Conservation (phyloP, 2,888 invertebrate genomes). For the Lasioglossum oenotherae region DNA sequence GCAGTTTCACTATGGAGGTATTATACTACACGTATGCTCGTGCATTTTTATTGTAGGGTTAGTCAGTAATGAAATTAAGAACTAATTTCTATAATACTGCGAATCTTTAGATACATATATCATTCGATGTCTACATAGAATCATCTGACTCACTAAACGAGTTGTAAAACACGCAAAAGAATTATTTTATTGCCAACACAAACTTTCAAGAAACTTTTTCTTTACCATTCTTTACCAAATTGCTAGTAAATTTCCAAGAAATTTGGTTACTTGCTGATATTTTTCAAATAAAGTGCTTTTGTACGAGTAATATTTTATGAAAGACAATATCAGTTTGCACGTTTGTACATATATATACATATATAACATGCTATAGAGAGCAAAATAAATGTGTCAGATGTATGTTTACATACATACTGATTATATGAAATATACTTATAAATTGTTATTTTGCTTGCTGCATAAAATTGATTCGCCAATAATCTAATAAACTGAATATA, state of each 20-base stretch:
- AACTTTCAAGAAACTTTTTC: not conserved
- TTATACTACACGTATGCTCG: not conserved
- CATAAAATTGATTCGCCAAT: not conserved
- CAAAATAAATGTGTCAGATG: not conserved
- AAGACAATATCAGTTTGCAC: not conserved
- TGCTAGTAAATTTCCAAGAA: slow-evolving; percentile 16
- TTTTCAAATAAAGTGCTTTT: not conserved
- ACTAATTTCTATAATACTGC: not conserved
- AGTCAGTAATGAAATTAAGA: slow-evolving; percentile 18
- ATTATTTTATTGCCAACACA: slow-evolving; percentile 13
- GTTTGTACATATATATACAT: not conserved
- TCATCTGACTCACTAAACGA: slow-evolving; percentile 17
- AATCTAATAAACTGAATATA: not conserved
- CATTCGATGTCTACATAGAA: not conserved
- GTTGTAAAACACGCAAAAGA: not conserved
- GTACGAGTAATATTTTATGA: not conserved
- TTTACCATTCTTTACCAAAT: not conserved
- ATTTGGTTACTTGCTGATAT: not conserved
- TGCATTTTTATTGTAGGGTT: not conserved
- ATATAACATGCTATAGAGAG: not conserved
- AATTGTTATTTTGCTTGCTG: not conserved
- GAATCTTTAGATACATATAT: not conserved
- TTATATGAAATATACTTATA: not conserved
- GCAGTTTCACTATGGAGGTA: not conserved
- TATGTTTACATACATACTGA: not conserved